These are phyloP conservation scores for Acrocyrtus sp. DNA, from an alignment of 2,888 invertebrate genomes.

Conservation along the genomic window DNA sequence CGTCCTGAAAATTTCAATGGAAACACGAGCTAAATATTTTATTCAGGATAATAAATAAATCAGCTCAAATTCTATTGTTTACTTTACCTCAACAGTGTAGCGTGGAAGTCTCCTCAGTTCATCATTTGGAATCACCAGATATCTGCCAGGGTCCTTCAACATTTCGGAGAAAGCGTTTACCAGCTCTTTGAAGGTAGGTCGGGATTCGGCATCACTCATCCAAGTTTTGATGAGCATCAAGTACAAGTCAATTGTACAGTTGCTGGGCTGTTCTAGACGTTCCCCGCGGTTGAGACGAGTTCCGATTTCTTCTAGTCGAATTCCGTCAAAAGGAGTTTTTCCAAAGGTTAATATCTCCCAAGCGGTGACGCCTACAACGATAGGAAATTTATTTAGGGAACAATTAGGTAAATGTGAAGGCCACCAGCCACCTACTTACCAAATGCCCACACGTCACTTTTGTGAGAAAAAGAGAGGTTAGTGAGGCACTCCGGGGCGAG, in stretches of 20 bases:
- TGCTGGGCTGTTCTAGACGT: constrained; percentile 89
- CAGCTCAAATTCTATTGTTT: no score
- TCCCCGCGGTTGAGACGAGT: constrained; percentile 93
- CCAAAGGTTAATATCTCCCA: constrained; percentile 99
- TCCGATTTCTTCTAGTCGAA: constrained; percentile 91
- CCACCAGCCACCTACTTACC: constrained; percentile 72
- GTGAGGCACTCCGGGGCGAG: constrained; percentile 96
- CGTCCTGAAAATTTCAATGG: constrained; percentile 76
- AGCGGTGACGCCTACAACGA: constrained; percentile 79
- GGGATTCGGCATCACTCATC: constrained; percentile 95
- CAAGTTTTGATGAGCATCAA: constrained; percentile 98
- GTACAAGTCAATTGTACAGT: constrained; percentile 96
- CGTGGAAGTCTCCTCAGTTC: constrained; percentile 88
- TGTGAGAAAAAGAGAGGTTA: constrained; percentile 95
- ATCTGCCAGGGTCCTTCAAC: constrained; percentile 95
- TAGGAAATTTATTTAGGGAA: background rate
- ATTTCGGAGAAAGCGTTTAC: constrained; percentile 95
- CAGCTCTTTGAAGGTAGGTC: constrained; percentile 93
- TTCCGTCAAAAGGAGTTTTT: constrained; percentile 90
- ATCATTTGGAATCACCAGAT: constrained; percentile 92
- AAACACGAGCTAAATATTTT: no score
- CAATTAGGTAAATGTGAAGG: no score
- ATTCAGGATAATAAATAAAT: no score
- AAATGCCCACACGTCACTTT: constrained; percentile 99
- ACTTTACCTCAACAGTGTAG: constrained; percentile 73